Conservation (phyloP, 2,888 invertebrate species). For the Cepaea hortensis region DNA sequence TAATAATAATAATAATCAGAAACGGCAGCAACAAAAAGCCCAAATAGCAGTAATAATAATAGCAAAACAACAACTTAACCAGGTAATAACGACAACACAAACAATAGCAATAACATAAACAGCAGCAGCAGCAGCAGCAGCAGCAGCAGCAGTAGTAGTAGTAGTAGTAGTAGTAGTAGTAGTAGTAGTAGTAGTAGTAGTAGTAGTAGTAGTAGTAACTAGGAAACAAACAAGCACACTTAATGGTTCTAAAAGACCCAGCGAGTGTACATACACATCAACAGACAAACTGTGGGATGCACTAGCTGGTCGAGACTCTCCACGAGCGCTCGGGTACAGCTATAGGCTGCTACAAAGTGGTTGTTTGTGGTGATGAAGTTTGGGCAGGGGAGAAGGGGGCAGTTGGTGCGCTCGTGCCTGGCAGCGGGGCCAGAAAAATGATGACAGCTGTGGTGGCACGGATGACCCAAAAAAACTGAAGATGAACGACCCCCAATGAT, state of each 20-base stretch:
- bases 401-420: not conserved
- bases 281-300: too few relatives aligned
- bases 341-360: not conserved
- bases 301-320: too few relatives aligned
- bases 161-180: not conserved
- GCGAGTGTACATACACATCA: too few relatives aligned
- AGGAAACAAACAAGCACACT: too few relatives aligned
- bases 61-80: too few relatives aligned
- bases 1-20: slow-evolving; percentile 1
- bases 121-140: not conserved
- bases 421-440: slow-evolving; percentile 15
- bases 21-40: not conserved
- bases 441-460: slow-evolving; percentile 29
- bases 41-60: too few relatives aligned
- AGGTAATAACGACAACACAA: not conserved
- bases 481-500: slow-evolving; percentile 28
- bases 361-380: too few relatives aligned
- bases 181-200: not conserved
- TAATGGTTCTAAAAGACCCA: too few relatives aligned
- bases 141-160: not conserved
- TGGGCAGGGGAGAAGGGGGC: not conserved
- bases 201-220: not conserved
- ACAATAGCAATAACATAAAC: not conserved
- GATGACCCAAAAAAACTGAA: slow-evolving; percentile 34
- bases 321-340: not conserved